Evolutionary conservation across 2,113 vertebrate genomes (phyloP).

Genomic region (Odocoileus virginianus): DNA sequence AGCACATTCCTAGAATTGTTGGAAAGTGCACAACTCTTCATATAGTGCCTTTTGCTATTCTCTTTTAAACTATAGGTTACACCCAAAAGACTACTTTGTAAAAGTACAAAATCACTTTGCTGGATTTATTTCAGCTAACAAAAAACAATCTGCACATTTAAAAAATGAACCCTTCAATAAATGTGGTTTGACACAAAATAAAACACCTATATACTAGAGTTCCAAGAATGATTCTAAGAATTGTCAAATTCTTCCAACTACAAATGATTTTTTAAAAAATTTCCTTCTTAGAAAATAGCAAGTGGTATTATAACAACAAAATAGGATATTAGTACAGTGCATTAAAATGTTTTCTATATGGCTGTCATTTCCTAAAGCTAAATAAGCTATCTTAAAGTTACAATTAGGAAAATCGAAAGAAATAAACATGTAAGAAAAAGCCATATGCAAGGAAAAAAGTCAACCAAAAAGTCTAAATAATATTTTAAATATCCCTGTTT

Average conservation of each 20-base stretch:
- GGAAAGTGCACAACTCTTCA: neutral
- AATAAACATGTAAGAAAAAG: neutral
- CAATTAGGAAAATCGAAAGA: neutral
- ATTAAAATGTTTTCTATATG: neutral
- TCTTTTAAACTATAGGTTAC: neutral
- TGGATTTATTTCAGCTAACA: neutral
- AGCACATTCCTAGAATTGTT: neutral
- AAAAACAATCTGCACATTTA: neutral
- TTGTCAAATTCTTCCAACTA: neutral
- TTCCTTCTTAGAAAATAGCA: neutral
- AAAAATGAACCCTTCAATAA: neutral
- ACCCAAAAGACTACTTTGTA: neutral
- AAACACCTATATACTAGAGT: neutral
- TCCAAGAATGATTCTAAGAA: neutral
- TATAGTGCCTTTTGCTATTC: neutral
- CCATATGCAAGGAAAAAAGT: neutral
- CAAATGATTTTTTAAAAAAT: neutral
- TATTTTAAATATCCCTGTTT: neutral
- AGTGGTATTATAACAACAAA: neutral
- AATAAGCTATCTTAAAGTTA: conserved; percentile 10
- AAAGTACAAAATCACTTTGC: neutral
- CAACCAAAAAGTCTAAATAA: neutral
- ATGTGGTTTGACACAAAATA: neutral
- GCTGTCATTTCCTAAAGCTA: conserved; percentile 10
- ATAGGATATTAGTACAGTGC: neutral